Evolutionary conservation across 2,797 vertebrate species (phyloP), one percentile per base, ranked within the genome.

Genomic region (Rhinoraja longicauda): DNA sequence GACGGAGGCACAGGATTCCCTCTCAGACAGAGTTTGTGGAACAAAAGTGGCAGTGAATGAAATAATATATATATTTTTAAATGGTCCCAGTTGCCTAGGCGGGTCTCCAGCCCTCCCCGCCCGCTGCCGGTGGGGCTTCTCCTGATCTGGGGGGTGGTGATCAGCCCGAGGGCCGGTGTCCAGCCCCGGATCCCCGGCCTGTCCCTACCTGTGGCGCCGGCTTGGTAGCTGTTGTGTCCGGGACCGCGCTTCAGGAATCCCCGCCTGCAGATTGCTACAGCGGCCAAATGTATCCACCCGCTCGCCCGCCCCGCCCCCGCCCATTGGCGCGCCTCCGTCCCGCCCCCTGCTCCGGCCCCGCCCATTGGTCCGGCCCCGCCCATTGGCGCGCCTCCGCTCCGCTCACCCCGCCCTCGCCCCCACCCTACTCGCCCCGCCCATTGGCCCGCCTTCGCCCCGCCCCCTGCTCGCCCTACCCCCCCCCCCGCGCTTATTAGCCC

Each of bases 381-480:
- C 15, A 5, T 9, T 64, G 1, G 12, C 1, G 17, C 64, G 64
- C 64, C 2, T 15, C 15, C 13, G 64, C 64, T 15, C n/a, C n/a
- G n/a, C n/a, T n/a, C n/a, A n/a, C 57, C 8, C 57, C 64, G 64
- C 15, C 64, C 15, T 2, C n/a, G 2, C 59, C 64, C 64, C 15
- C 13, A 1, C 17, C 15, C n/a, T n/a, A n/a, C n/a, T 0, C 6
- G 75, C 78, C 90, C 93, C 29, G 70, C 39, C 57, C 36, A 76
- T 93, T 78, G 81, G 73, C 93, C 26, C 76, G 24, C 67, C 82
- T n/a, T 78, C 93, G 70, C 76, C 84, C 93, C 78, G 86, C 45
- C 32, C 92, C 64, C 81, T 93, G 93, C 92, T 93, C 53, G 93
- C 93, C 45, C 84, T 82, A 93, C 93, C 94, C 94, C 93, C 94